Base-by-base conservation (phyloP, 2,797 vertebrate genomes). In the Falco columbarius region DNA sequence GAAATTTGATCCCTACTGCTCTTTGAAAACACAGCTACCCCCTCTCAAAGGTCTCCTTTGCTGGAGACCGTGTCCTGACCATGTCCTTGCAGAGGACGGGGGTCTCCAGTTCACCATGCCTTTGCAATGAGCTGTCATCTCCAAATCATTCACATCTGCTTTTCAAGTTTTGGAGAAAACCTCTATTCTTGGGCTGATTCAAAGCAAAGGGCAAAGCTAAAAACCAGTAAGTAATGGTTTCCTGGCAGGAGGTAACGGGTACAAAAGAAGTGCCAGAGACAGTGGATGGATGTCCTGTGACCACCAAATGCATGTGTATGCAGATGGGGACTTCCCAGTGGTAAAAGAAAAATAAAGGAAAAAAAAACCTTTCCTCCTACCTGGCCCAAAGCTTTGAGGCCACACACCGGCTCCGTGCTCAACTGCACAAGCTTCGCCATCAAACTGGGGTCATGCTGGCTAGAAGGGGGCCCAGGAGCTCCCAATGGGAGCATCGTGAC, bases 391-490 rank as follows among this genome's bases (percentile, higher is more conserved):
- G 7, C 23, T 29, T 58, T 63, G 24, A 55, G 63, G 59, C 32
- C 47, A 54, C 14, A 38, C 14, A 10, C 11, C 0, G 0, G 7
- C 51, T 59, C 24, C 23, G 3, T 23, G 27, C 5, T 12, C n/a
- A 10, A 0, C 2, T 76, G 6, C 26, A 15, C 15, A 38, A 47
- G 7, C 23, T 85, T 38, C 6, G 2, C 1, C 0, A 2, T 44
- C 65, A 44, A 72, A 66, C n/a, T 54, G 40, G 40, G 23, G 5
- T 55, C 2, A 0, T 1, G 1, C 10, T 49, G 47, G 26, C 32
- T 82, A 59, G 18, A 36, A 76, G 27, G 18, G 70, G 7, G 14
- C 18, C 55, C 38, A 55, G 47, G 62, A 82, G n/a, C 36, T 56
- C 58, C 46, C 26, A 9, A 11, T 23, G 24, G 67, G 8, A 81